A percentile compares a stretch with the other conserved stretches of the same genome.
Evolutionary conservation across 1,140 invertebrate genomes (phyloP).

Genomic region (Anadara kagoshimensis): DNA sequence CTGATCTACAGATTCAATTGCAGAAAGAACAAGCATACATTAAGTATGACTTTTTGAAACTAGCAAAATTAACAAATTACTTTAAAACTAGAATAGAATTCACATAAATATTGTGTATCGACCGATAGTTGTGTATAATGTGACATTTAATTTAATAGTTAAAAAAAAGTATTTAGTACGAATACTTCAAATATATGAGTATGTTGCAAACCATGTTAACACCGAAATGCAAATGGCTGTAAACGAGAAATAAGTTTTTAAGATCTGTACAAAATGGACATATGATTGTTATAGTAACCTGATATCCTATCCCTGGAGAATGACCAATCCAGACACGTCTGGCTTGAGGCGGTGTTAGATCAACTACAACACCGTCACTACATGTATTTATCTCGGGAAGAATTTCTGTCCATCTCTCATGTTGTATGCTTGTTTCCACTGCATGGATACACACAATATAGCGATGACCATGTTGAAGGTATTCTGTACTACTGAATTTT

Average conservation of each 20-base stretch:
- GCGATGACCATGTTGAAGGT: constrained; percentile 34
- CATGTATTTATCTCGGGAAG: constrained; percentile 36
- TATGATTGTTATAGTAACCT: too few relatives aligned
- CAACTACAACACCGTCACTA: constrained; percentile 47
- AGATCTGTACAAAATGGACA: too few relatives aligned
- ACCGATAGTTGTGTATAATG: too few relatives aligned
- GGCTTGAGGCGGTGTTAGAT: constrained; percentile 39
- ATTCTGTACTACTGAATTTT: constrained; percentile 6
- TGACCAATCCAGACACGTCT: constrained; percentile 31
- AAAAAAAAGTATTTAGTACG: too few relatives aligned
- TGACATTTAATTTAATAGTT: too few relatives aligned
- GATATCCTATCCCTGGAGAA: constrained; percentile 12
- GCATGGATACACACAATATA: constrained; percentile 50
- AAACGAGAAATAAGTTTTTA: neutral
- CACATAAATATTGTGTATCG: too few relatives aligned
- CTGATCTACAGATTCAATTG: too few relatives aligned
- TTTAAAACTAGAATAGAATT: too few relatives aligned
- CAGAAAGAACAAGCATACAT: too few relatives aligned
- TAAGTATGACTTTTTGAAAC: too few relatives aligned
- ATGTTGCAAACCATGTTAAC: neutral
- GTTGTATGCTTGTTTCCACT: constrained; percentile 17
- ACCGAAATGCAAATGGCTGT: neutral
- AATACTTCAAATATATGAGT: too few relatives aligned
- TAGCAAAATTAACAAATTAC: too few relatives aligned
- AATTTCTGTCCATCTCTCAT: constrained; percentile 34